Evolutionary conservation across 2,797 vertebrate species (phyloP), one percentile per base, ranked within the genome.

Genomic region (Silurus aristotelis): DNA sequence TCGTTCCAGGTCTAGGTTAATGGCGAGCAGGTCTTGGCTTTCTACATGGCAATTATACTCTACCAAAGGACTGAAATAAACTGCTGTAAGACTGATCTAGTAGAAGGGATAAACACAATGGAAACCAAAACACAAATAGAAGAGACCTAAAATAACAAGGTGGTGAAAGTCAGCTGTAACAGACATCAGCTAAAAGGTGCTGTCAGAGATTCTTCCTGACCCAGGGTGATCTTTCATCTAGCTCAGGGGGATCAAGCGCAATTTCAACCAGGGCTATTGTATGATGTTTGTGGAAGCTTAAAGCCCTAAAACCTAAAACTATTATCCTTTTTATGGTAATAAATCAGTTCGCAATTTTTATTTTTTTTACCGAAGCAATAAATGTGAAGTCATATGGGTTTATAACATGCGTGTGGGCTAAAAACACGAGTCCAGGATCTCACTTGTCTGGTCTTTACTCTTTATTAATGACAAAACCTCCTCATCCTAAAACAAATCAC

Each of bases 121-220:
- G 55, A 77, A 38, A 73, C 14, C 25, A 31, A 17, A 77, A 58
- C 58, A 22, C 27, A 38, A 3, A 58, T 43, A 61, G 20, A 4
- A 38, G 20, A 61, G 38, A 22, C 31, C 22, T 6, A 63, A 78
- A 63, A 64, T 15, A 80, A 60, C 17, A 60, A 38, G 56, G 31
- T 58, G 73, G 3, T 20, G n/a, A 58, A 58, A 38, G 15, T 48
- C 12, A 46, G 20, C 38, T 63, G 22, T 63, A 64, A 13, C 63
- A 12, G 38, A 80, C 60, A 9, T 48, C 60, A 48, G 77, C 17
- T 15, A 13, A 79, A 78, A 13, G 9, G 58, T 79, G 31, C 43
- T 76, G 56, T 63, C 27, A 79, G 22, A 3, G 52, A 58, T 58
- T 77, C 52, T 77, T 77, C 72, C 73, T 77, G 73, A 31, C n/a